Conservation (phyloP, 2,113 vertebrate genomes). For the Chascanopsetta lugubris region DNA sequence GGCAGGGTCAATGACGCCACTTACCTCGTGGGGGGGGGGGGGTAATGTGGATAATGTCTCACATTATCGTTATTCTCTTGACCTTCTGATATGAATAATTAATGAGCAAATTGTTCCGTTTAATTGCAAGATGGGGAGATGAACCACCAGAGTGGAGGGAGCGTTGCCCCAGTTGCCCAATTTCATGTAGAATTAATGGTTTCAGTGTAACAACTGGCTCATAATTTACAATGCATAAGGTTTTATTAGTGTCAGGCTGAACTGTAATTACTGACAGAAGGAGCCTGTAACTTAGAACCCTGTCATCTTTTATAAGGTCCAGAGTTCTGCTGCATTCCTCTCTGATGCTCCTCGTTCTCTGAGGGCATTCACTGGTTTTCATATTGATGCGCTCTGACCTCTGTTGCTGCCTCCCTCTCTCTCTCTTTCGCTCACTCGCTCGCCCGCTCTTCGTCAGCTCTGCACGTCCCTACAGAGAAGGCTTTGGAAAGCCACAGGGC, state of each 20-base stretch:
- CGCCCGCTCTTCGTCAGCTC: too few relatives aligned
- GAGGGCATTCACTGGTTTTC: constrained; percentile 37
- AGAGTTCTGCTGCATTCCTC: not conserved
- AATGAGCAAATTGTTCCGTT: constrained; percentile 24
- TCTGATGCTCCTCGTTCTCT: constrained; percentile 36
- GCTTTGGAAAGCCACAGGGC: constrained; percentile 27
- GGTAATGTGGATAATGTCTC: constrained; percentile 1
- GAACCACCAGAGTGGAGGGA: constrained; percentile 5
- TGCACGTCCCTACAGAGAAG: constrained; percentile 11
- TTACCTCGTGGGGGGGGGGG: constrained; percentile 4
- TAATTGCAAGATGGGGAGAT: constrained; percentile 4
- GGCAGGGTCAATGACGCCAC: not conserved
- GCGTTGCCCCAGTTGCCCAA: constrained; percentile 5
- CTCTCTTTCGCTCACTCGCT: constrained; percentile 7
- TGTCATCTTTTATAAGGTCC: constrained; percentile 43
- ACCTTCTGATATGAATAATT: constrained; percentile 41
- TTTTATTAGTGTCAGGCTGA: constrained; percentile 19
- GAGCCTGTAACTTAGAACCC: constrained; percentile 36
- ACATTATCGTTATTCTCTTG: constrained; percentile 17
- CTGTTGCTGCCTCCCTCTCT: not conserved
- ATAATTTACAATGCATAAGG: constrained; percentile 37
- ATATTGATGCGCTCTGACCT: constrained; percentile 56
- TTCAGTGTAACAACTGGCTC: constrained; percentile 26
- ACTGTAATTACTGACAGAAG: constrained; percentile 35
- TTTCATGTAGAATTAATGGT: constrained; percentile 44